Percentiles rank a stretch among this genome's conserved stretches.
These are phyloP conservation scores for Apantesis nais DNA, from an alignment of 2,888 invertebrate genomes.

Conservation along the genomic window DNA sequence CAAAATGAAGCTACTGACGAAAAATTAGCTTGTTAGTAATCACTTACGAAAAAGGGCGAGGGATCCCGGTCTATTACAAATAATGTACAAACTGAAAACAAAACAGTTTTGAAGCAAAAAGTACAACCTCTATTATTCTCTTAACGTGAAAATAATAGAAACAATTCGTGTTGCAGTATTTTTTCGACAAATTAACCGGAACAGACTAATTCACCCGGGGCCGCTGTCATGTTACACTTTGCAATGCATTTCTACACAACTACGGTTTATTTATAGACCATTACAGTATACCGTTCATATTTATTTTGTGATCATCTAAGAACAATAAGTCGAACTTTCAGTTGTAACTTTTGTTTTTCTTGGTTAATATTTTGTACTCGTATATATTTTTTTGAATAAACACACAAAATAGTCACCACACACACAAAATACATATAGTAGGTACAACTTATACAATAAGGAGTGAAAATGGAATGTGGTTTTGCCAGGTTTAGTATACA, in stretches of 20 bases:
- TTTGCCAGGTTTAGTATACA: too few species aligned
- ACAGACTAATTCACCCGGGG: conserved; percentile 13
- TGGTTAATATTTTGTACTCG: neutral
- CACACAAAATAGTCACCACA: too few species aligned
- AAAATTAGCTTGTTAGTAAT: too few species aligned
- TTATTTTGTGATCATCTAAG: neutral
- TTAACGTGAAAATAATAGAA: neutral
- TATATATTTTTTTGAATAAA: too few species aligned
- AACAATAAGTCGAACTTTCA: neutral
- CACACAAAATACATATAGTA: too few species aligned
- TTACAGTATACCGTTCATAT: conserved; percentile 6
- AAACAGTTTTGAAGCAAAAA: neutral
- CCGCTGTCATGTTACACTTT: conserved; percentile 16
- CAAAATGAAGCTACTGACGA: too few species aligned
- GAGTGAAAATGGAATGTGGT: too few species aligned
- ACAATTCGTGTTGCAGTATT: conserved; percentile 5
- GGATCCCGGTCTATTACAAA: too few species aligned
- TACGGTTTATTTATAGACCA: conserved; percentile 12
- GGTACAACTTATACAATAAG: too few species aligned
- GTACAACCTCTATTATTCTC: neutral
- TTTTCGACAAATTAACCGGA: conserved; percentile 11
- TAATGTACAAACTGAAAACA: neutral
- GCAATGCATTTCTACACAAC: conserved; percentile 8
- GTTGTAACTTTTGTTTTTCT: neutral
- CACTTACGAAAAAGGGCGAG: too few species aligned